Conservation (phyloP, 2,113 vertebrate genomes). For the Oenanthe oenanthe region DNA sequence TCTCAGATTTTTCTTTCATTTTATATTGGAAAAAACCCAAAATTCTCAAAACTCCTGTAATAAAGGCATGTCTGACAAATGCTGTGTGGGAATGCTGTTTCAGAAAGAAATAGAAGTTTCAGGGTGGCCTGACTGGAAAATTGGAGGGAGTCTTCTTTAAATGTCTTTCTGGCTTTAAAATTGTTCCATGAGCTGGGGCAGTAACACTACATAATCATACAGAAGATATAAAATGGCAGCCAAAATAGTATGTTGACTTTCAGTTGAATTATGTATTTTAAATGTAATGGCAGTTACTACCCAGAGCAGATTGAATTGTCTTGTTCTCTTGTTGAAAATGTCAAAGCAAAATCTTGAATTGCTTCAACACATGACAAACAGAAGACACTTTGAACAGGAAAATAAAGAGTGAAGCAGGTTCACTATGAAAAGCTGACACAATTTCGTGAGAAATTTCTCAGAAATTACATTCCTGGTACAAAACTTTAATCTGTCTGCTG, state of each 20-base stretch:
- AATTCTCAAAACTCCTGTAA: neutral
- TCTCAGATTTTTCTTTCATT: neutral
- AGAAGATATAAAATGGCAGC: neutral
- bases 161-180: neutral
- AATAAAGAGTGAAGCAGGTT: slow-evolving; percentile 20
- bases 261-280: neutral
- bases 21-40: neutral
- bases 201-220: neutral
- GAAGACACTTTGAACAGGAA: slow-evolving; percentile 9
- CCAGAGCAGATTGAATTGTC: slow-evolving; percentile 41
- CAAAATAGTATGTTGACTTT: slow-evolving; percentile 5
- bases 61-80: neutral
- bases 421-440: slow-evolving; percentile 14
- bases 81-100: neutral
- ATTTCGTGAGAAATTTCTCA: slow-evolving; percentile 25
- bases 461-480: neutral
- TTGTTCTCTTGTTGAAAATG: slow-evolving; percentile 47
- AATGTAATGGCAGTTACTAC: slow-evolving; percentile 33
- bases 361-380: slow-evolving; percentile 46
- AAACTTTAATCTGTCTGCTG: neutral
- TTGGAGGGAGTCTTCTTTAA: neutral
- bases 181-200: neutral
- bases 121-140: neutral
- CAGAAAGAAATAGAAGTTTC: neutral
- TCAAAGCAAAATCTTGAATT: slow-evolving; percentile 57